These are phyloP conservation scores for Sebastes iracundus DNA, from an alignment of 2,797 vertebrate genomes.

Conservation along the genomic window DNA sequence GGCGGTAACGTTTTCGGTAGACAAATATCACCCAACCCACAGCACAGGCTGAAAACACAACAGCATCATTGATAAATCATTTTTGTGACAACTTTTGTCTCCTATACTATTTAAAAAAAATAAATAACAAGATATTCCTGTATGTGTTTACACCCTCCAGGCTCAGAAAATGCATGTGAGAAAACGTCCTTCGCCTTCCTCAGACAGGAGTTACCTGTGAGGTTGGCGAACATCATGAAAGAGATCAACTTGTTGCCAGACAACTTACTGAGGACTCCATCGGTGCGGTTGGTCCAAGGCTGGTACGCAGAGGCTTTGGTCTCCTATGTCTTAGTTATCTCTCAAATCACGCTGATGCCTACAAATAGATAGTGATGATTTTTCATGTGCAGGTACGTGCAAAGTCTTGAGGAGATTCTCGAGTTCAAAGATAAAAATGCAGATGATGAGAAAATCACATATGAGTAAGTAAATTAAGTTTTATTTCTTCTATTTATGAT, in stretches of 20 bases:
- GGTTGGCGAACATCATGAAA: slow-evolving; percentile 97
- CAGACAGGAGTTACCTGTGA: slow-evolving; percentile 92
- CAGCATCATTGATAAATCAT: background rate
- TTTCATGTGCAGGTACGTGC: slow-evolving; percentile 88
- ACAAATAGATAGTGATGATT: background rate
- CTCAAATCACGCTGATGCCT: background rate
- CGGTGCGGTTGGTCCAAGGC: slow-evolving; percentile 93
- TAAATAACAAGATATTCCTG: background rate
- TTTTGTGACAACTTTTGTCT: background rate
- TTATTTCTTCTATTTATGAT: background rate
- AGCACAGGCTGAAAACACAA: background rate
- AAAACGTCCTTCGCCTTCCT: slow-evolving; percentile 96
- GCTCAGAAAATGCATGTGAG: slow-evolving; percentile 95
- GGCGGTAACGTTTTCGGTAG: background rate
- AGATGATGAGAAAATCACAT: slow-evolving; percentile 85
- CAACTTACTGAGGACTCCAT: slow-evolving; percentile 92
- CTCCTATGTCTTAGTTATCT: background rate
- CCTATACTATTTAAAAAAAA: too few relatives aligned
- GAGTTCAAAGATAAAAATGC: slow-evolving; percentile 93
- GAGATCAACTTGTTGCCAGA: slow-evolving; percentile 96
- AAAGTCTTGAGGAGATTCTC: slow-evolving; percentile 95
- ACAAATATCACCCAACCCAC: background rate
- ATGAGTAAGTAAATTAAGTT: slow-evolving; percentile 83
- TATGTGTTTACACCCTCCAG: slow-evolving; percentile 68
- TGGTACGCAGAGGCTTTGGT: slow-evolving; percentile 79